These are phyloP conservation scores for Rhynchophorus ferrugineus DNA, from an alignment of 1,140 invertebrate species.

Conservation along the genomic window DNA sequence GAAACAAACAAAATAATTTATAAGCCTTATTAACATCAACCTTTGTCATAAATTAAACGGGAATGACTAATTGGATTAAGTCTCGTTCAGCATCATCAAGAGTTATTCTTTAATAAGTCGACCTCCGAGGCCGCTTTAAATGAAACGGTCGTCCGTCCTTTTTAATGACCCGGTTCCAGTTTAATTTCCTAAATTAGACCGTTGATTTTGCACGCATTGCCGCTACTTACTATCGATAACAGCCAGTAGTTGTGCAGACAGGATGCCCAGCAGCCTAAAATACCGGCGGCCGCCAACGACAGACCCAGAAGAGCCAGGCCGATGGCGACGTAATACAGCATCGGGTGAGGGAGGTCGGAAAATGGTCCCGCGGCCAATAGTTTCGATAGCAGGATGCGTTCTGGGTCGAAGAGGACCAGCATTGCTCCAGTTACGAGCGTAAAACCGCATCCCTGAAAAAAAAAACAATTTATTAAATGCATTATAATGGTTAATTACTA, in stretches of 20 bases:
- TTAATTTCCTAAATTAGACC: no score
- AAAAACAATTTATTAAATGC: conserved; percentile 1
- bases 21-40: no score
- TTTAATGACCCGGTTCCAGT: no score
- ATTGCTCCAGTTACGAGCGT: conserved; percentile 60
- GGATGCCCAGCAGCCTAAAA: conserved; percentile 71
- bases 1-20: no score
- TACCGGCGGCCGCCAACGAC: conserved; percentile 53
- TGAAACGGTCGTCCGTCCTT: no score
- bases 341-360: conserved; percentile 51
- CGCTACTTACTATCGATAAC: conserved; percentile 57
- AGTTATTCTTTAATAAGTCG: no score
- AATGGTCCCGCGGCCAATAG: conserved; percentile 51
- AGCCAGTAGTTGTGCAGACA: conserved; percentile 65
- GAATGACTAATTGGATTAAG: no score
- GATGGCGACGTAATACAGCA: conserved; percentile 66
- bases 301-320: conserved; percentile 57
- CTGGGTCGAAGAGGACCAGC: conserved; percentile 58
- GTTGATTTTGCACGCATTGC: no score
- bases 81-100: no score
- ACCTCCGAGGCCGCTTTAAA: no score
- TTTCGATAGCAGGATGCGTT: conserved; percentile 60
- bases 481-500: no score
- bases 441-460: conserved; percentile 61
- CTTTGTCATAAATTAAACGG: no score